Conservation (phyloP, 1,140 invertebrate genomes). For the Cyphomyrmex costatus region DNA sequence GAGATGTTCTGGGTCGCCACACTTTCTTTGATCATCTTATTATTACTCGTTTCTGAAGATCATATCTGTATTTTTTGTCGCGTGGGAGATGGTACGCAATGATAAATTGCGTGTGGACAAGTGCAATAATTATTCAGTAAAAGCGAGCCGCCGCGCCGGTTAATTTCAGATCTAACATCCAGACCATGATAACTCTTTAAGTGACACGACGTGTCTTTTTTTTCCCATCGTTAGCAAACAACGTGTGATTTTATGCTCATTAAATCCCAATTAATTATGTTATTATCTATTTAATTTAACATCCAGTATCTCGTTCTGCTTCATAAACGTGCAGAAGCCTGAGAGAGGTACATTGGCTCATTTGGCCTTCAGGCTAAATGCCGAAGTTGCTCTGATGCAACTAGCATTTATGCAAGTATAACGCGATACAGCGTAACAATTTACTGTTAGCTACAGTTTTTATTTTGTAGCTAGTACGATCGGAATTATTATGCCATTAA, state of each 20-base stretch:
- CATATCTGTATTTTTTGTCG: background rate
- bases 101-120: background rate
- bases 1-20: background rate
- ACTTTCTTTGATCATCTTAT: background rate
- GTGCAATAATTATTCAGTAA: slow-evolving; percentile 27
- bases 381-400: slow-evolving; percentile 34
- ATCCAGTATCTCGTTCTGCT: background rate
- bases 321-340: background rate
- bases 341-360: background rate
- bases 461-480: background rate
- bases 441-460: background rate
- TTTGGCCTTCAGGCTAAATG: slow-evolving; percentile 29
- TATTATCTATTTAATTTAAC: slow-evolving; percentile 19
- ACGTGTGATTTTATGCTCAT: slow-evolving; percentile 16
- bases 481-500: background rate
- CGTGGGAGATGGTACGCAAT: background rate
- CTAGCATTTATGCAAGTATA: slow-evolving; percentile 37
- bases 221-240: background rate
- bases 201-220: background rate
- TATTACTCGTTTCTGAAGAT: background rate
- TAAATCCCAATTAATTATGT: background rate
- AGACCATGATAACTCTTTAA: background rate
- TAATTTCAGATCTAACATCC: slow-evolving; percentile 5
- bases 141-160: background rate
- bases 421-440: slow-evolving; percentile 3